These are phyloP conservation scores for Drosophila ochracea DNA, from an alignment of 2,888 invertebrate genomes.

Conservation along the genomic window DNA sequence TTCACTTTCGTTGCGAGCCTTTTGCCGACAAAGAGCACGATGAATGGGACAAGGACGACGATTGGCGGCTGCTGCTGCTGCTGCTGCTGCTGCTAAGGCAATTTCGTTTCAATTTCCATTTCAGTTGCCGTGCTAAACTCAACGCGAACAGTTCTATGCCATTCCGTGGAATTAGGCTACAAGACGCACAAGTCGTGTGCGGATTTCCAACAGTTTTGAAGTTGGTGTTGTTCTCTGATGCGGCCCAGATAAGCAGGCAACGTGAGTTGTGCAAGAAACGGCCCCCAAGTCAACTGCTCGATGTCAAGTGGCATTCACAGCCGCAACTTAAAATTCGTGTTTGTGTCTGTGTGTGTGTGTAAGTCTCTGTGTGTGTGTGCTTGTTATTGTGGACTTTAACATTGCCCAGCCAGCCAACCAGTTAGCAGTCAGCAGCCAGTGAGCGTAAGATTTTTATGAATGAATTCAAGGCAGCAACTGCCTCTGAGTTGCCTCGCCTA, in stretches of 20 bases:
- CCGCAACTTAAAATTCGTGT: conserved; percentile 48
- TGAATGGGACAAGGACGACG: conserved; percentile 7
- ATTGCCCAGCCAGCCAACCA: conserved; percentile 16
- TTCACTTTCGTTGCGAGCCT: conserved; percentile 72
- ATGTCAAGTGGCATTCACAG: conserved; percentile 54
- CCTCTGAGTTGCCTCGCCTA: conserved; percentile 5
- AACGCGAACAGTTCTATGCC: conserved; percentile 69
- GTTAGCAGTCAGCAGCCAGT: conserved; percentile 31
- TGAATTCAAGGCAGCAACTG: conserved; percentile 52
- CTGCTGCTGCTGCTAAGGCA: conserved; percentile 39
- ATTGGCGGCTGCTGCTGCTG: conserved; percentile 37
- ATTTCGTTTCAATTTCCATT: conserved; percentile 68
- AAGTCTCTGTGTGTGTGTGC: conserved; percentile 13
- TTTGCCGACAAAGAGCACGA: conserved; percentile 43
- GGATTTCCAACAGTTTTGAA: conserved; percentile 38
- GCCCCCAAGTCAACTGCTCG: conserved; percentile 41
- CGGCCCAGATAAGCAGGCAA: conserved; percentile 70
- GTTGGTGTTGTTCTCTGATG: conserved; percentile 30
- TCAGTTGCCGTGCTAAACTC: conserved; percentile 78
- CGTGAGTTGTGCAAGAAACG: conserved; percentile 62
- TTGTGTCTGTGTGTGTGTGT: conserved; percentile 8
- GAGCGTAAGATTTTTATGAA: conserved; percentile 71
- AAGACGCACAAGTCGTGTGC: conserved; percentile 55
- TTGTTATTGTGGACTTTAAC: conserved; percentile 56
- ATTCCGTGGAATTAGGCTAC: conserved; percentile 21